A percentile compares a stretch with the other conserved stretches of the same genome.
Conservation (phyloP, 2,888 invertebrate genomes). For the Augochlorella aurata region DNA sequence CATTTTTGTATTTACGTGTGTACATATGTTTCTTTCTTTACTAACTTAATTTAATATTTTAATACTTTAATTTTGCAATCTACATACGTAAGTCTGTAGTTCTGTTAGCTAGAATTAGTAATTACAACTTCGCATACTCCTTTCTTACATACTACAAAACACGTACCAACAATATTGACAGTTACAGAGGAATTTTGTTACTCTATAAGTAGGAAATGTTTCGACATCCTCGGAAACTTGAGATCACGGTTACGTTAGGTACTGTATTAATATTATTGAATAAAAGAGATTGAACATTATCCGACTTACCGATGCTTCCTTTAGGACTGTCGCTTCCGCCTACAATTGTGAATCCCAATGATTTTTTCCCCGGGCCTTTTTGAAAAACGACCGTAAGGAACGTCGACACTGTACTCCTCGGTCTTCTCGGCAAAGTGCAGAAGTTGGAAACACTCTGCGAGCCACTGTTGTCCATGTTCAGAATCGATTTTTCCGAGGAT, state of each 20-base stretch:
- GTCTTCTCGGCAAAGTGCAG: conserved; percentile 88
- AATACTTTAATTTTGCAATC: neutral
- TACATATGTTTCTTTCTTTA: neutral
- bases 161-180: neutral
- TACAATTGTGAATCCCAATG: conserved; percentile 94
- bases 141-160: neutral
- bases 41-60: neutral
- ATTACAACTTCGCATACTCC: neutral
- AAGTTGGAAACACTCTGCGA: conserved; percentile 85
- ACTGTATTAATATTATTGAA: neutral
- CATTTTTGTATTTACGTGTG: neutral
- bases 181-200: neutral
- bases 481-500: conserved; percentile 70
- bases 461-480: conserved; percentile 53
- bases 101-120: neutral
- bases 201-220: neutral
- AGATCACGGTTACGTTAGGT: too few relatives aligned
- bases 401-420: conserved; percentile 87
- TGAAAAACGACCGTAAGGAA: conserved; percentile 89
- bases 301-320: conserved; percentile 86
- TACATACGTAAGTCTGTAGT: neutral
- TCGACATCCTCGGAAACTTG: neutral
- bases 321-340: conserved; percentile 93
- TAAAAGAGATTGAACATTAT: neutral
- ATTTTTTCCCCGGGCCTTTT: conserved; percentile 92